Base-by-base conservation (phyloP, 2,113 vertebrate genomes). In the Apistogramma diplotaenia region DNA sequence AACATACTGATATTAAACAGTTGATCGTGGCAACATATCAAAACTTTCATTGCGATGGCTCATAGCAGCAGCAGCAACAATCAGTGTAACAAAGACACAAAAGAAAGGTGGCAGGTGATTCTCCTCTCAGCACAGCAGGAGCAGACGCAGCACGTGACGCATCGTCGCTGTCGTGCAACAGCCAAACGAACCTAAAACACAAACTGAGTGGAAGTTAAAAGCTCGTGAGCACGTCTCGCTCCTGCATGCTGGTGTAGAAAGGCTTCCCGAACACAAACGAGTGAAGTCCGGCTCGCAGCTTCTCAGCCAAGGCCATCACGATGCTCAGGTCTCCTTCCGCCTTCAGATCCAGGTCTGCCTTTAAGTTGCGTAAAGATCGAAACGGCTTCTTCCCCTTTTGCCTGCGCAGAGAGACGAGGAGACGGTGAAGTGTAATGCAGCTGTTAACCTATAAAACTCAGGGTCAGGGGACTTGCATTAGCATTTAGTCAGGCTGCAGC, bases 341-440 rank as follows among this genome's bases (percentile, higher is more conserved):
- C 76, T 91, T 96, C 94, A 99, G 95, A 60, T 98, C 96, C 86
- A 99, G 96, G 91, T 99, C 98, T 16, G 95, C 90, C 94, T 99
- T 99, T 86, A 99, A 89, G 84, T 91, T 99, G 54, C 97, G 97
- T 79, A 99, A 91, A 43, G 97, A 97, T 76, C 96, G 96, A 76
- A 99, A 99, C 1, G 97, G 96, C 85, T 97, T 99, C 94, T 97
- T 99, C 19, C 98, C 98, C 91, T 98, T 99, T 87, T 98, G 98
- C 90, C 98, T 99, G 89, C 3, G 70, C 73, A 84, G 67, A 43
- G 8, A 83, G 43, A 23, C 9, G 29, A 13, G 60, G 43, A 57
- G 35, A 56, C 3, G 37, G 5, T 65, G 15, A 65, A 46, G 0
- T 19, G 19, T 33, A 54, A 21, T 40, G 57, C 53, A 56, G 73